Conservation (phyloP, 2,797 vertebrate species). For the Acanthiza pusilla region DNA sequence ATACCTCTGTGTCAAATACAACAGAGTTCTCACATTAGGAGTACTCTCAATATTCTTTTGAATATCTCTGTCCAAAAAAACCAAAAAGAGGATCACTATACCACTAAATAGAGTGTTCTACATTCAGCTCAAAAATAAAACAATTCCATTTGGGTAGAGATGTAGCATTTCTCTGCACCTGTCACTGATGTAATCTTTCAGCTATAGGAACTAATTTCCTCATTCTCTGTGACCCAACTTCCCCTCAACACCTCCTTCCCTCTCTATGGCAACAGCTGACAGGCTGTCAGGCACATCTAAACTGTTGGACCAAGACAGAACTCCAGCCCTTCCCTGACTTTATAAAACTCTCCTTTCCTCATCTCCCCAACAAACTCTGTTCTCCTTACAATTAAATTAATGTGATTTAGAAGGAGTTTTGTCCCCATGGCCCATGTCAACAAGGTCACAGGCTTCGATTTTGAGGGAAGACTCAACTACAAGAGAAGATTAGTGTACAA, state of each 20-base stretch:
- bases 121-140: not conserved
- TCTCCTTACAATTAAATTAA: not conserved
- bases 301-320: not conserved
- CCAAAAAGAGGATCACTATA: not conserved
- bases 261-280: not conserved
- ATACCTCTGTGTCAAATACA: not conserved
- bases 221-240: not conserved
- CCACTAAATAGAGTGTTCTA: not conserved
- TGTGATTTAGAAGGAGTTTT: not conserved
- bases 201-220: not conserved
- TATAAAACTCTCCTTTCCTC: not conserved
- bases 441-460: not conserved
- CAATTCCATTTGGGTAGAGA: not conserved
- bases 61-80: not conserved
- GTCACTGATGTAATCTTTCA: not conserved
- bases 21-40: not conserved
- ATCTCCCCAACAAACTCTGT: not conserved
- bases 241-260: not conserved
- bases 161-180: not conserved
- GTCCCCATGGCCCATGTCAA: fast-evolving
- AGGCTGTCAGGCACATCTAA: not conserved
- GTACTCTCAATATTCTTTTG: not conserved
- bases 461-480: not conserved
- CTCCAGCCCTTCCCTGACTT: not conserved
- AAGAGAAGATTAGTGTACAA: not conserved